Base-by-base conservation (phyloP, 2,888 invertebrate species). In the Choristoneura rosaceana region DNA sequence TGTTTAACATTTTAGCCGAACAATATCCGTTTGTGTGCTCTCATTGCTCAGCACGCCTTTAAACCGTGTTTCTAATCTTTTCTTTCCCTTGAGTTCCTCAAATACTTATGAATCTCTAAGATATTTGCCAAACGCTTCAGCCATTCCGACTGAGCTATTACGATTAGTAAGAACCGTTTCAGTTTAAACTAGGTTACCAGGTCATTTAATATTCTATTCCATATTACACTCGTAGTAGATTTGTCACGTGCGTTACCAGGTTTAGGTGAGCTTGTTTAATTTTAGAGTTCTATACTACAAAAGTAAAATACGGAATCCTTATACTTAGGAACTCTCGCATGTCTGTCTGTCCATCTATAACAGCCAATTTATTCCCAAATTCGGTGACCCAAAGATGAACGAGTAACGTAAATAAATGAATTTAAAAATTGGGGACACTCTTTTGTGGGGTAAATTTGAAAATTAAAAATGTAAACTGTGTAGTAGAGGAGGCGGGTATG, bases 41-140 rank as follows among this genome's bases (percentile, higher is more conserved):
- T 12, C 25, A 52, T 5, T 17, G 25, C 25, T 10, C 25, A 25
- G 12, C 55, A 55, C 3, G 12, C 25, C 3, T 25, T 17, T 55
- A 55, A 25, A 25, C 55, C 55, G 55, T 17, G 12, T 25, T 55
- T 55, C 25, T 12, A 55, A 55, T 55, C 55, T 55, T 55, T n/a
- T n/a, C n/a, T 25, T 25, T 50, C 4, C 15, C 47, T 52, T 10
- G 55, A 55, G 55, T 25, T 25, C n/a, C 25, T 12, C 25, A 17
- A 52, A 17, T 50, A 15, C 15, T 55, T 25, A 17, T 8, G 17
- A 55, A 25, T 55, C 25, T 9, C 15, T 9, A 25, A 55, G 25
- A 17, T 55, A 12, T 55, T 55, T 55, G 55, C 55, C 25, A 25
- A 55, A 4, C 55, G 25, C 25, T 55, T 55, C 55, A 25, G 10